A percentile compares a stretch with the other conserved stretches of the same genome.
Evolutionary conservation across 2,113 vertebrate species (phyloP).

Genomic region (Petrocephalus microphthalmus): DNA sequence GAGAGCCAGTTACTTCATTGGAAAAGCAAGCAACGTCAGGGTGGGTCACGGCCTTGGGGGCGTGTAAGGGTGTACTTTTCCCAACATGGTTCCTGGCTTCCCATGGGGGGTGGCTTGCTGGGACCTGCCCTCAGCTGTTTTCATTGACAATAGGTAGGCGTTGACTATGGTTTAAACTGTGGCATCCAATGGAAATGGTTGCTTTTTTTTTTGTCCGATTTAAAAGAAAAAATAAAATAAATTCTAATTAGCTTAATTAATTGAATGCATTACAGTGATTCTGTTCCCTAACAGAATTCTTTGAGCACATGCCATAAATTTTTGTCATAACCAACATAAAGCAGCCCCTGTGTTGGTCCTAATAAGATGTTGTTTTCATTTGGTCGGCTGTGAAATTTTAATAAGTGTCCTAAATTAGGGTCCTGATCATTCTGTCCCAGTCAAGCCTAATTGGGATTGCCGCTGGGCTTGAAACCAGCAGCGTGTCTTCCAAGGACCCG

Average conservation of each 20-base stretch:
- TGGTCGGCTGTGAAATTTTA: not conserved
- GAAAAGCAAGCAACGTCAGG: not conserved
- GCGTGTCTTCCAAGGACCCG: not conserved
- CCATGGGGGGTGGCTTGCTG: not conserved
- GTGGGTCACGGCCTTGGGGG: not conserved
- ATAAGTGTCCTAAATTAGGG: not conserved
- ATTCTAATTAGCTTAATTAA: not conserved
- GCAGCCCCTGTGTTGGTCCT: not conserved
- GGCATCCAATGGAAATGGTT: not conserved
- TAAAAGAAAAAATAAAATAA: not conserved
- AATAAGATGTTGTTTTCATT: not conserved
- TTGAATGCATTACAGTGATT: not conserved
- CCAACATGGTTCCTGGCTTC: not conserved
- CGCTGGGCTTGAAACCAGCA: not conserved
- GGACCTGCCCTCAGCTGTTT: not conserved
- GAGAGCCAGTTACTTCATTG: not conserved
- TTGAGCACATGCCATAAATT: not conserved
- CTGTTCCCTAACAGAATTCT: not conserved
- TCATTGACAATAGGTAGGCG: not conserved
- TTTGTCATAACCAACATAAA: not conserved
- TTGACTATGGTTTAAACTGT: not conserved
- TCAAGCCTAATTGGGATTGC: not conserved
- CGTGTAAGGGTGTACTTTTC: not conserved
- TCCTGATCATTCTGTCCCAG: not conserved
- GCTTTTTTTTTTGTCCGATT: not conserved